Evolutionary conservation across 2,113 vertebrate species (phyloP), one percentile per base, ranked within the genome.

Genomic region (Abramis brama): DNA sequence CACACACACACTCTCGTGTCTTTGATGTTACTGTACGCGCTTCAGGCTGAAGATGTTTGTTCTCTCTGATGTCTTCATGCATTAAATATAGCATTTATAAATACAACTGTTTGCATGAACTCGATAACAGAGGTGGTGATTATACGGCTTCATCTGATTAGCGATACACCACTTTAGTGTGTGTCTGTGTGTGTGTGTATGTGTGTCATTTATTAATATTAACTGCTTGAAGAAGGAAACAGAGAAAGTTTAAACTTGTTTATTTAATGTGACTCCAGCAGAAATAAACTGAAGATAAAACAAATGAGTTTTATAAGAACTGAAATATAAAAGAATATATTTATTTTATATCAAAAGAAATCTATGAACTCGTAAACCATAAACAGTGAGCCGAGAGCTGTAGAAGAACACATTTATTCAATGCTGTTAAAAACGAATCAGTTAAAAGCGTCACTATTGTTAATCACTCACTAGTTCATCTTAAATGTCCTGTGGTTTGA

Each of bases 61-160:
- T 78, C 55, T 59, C 52, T 59, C 52, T 78, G 76, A 78, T 78
- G 52, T 78, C 25, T 57, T 77, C 75, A 33, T 27, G 19, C 15
- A 25, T 74, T 36, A 33, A 52, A 36, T 78, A 33, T 36, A 36
- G 25, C 50, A 33, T 77, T 77, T 77, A 55, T 77, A 33, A 77
- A 57, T 78, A 23, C 10, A 57, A 8, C 19, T 57, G 76, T 79
- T 57, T 59, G 30, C 52, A 59, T 59, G 9, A 36, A 59, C 10
- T 9, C 6, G 30, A 36, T n/a, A 39, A 39, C 52, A 4, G 76
- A 59, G 30, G 52, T 13, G 36, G 21, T 71, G 33, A 73, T 43
- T 73, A 73, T 43, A 19, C 33, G 33, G 68, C 33, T 23, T 6
- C 33, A 21, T 70, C 68, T 70, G 66, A 70, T 39, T 19, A 70